Percentiles rank a stretch among this genome's conserved stretches.
Evolutionary conservation across 2,113 vertebrate genomes (phyloP).

Genomic region (Xiphophorus couchianus): DNA sequence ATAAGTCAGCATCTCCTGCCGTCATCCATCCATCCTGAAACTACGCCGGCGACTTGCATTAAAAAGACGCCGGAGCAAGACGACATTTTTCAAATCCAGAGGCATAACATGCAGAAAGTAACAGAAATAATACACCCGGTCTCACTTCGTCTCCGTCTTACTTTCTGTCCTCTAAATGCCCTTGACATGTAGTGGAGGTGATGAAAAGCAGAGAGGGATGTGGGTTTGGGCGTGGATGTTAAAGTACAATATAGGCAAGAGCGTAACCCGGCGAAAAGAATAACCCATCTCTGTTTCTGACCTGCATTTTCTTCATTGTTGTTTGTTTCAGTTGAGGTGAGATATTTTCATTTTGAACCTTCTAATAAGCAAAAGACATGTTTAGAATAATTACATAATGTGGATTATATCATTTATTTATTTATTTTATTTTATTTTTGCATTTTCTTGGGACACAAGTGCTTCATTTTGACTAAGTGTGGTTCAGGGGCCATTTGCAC

Average conservation of each 20-base stretch:
- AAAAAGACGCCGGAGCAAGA: constrained; percentile 11
- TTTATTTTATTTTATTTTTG: neutral
- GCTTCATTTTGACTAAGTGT: too few relatives aligned
- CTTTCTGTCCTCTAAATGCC: constrained; percentile 61
- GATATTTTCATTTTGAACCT: neutral
- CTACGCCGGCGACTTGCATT: neutral
- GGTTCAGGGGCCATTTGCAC: too few relatives aligned
- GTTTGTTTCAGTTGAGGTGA: too few relatives aligned
- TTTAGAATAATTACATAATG: neutral
- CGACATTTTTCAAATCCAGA: constrained; percentile 32
- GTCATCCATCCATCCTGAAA: constrained; percentile 21
- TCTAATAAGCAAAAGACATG: neutral
- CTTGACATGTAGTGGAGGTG: constrained; percentile 55
- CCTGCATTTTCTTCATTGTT: neutral
- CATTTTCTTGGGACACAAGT: neutral
- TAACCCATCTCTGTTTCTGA: neutral
- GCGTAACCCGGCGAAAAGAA: neutral
- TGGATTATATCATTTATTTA: neutral
- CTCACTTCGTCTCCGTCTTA: constrained; percentile 22
- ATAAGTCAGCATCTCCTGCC: constrained; percentile 21
- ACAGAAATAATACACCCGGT: neutral
- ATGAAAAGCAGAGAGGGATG: constrained; percentile 54
- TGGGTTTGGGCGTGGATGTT: constrained; percentile 20
- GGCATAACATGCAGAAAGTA: constrained; percentile 3
- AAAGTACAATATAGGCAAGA: constrained; percentile 12